Evolutionary conservation across 1,140 invertebrate species (phyloP), one percentile per base, ranked within the genome.

Genomic region (Drosophila kanapiae): DNA sequence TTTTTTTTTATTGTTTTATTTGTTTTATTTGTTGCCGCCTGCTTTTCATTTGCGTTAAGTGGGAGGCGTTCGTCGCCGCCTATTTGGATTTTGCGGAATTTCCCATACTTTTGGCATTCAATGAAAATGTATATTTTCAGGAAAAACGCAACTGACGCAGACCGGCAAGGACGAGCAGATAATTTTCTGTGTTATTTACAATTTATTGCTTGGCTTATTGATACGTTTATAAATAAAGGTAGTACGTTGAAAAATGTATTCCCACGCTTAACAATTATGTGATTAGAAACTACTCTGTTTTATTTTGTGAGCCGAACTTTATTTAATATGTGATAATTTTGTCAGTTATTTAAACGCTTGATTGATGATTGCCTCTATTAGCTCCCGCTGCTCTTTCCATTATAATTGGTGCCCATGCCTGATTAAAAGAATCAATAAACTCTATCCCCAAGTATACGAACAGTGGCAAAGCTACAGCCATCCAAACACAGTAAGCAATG

Each of bases 81-180:
- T 75, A 51, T 75, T 48, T 75, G 70, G 72, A 75, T 75, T 75
- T 63, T 75, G 49, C 42, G 59, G 70, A 75, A 75, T 75, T 75
- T 54, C 27, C 58, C 49, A 33, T 56, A 71, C 29, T 63, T 48
- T 75, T 1, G 69, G 57, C 71, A 75, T 64, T 75, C 49, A 75
- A 48, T 49, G 23, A 18, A 40, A 53, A 74, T 74, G 47, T 51
- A 53, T 47, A 61, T 53, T 61, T 35, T 47, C 57, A 38, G 38
- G 33, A 45, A 45, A 54, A 48, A 31, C 35, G n/a, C 70, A 75
- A 49, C 59, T 75, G 59, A 56, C 53, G 71, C 37, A 40, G 27
- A 27, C 27, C 11, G 29, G 56, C 58, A 75, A 64, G 72, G 59
- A 75, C 59, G 35, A 49, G 14, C 35, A 23, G 38, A 47, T 16